A percentile compares a stretch with the other conserved stretches of the same genome.
phyloP scores from a whole-genome alignment of 1,140 invertebrate species.

The Spodoptera frugiperda region DNA sequence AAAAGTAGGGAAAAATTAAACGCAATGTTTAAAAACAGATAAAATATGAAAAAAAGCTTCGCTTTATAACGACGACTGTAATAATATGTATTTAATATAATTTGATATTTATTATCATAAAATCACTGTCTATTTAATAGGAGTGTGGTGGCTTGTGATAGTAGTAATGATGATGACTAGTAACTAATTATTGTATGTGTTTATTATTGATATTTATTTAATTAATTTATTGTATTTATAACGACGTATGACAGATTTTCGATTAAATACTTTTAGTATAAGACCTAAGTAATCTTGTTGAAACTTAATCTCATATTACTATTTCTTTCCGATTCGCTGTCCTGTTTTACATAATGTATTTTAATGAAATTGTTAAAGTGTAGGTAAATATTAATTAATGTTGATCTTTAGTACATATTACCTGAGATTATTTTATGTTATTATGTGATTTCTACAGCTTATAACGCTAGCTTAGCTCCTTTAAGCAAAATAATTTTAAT shows the following conservation, averaged over 20 bases:
- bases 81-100: slow-evolving; percentile 67
- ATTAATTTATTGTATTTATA: slow-evolving; percentile 41
- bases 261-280: slow-evolving; percentile 40
- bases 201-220: slow-evolving; percentile 34
- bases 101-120: slow-evolving; percentile 63
- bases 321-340: slow-evolving; percentile 33
- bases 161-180: slow-evolving; percentile 59
- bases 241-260: slow-evolving; percentile 42
- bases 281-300: slow-evolving; percentile 43
- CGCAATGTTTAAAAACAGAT: slow-evolving; percentile 63
- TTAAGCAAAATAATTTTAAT: slow-evolving; percentile 4
- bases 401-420: slow-evolving; percentile 36
- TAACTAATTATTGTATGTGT: slow-evolving; percentile 43
- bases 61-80: slow-evolving; percentile 70
- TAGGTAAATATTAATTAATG: slow-evolving; percentile 44
- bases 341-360: slow-evolving; percentile 35
- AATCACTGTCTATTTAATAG: slow-evolving; percentile 72
- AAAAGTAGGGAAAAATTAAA: slow-evolving; percentile 60
- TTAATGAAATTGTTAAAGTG: slow-evolving; percentile 36
- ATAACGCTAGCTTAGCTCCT: slow-evolving; percentile 40
- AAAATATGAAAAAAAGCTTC: slow-evolving; percentile 65
- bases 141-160: slow-evolving; percentile 82
- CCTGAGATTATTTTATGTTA: slow-evolving; percentile 25
- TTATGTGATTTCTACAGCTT: slow-evolving; percentile 34
- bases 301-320: slow-evolving; percentile 21